Evolutionary conservation across 2,797 vertebrate species (phyloP), one percentile per base, ranked within the genome.

Genomic region (Meriones psammophilus): DNA sequence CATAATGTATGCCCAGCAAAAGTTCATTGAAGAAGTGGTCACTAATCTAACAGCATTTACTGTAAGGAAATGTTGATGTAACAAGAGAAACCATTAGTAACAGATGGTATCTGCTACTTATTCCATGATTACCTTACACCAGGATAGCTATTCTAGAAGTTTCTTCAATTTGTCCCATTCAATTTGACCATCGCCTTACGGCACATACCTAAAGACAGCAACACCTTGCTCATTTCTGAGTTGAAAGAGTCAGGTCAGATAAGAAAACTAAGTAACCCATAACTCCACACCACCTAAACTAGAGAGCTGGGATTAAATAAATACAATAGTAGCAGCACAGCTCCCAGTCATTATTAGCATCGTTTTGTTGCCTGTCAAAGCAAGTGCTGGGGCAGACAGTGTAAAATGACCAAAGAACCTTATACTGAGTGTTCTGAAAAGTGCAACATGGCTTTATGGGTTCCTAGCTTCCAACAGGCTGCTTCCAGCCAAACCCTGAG

Each of bases 381-480:
- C 69, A 81, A 64, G 26, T 13, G 0, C 5, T 71, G 4, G 18
- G 80, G 22, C 2, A n/a, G 46, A 28, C 71, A 66, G 24, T 18
- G 6, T 46, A 71, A 33, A 71, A 1, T 24, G 39, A 89, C 26
- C n/a, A 12, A 39, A 79, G 24, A 24, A 7, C 1, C 3, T 80
- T 73, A 28, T 22, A 8, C 60, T 56, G 15, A 56, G 18, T 0
- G 6, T 24, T 87, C 42, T 56, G n/a, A 50, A 88, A 94, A 64
- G 33, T 12, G 42, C 10, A 42, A 8, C 46, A 8, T 58, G 17
- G 28, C 71, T 22, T 8, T 14, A 0, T 30, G 39, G 58, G 74
- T 39, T n/a, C 20, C 8, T 39, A 0, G 4, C 15, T 36, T 74
- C 20, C 3, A 13, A 6, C 0, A 5, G 42, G 62, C 7, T 76